These are phyloP conservation scores for Tachina fera DNA, from an alignment of 2,888 invertebrate species.

Conservation along the genomic window DNA sequence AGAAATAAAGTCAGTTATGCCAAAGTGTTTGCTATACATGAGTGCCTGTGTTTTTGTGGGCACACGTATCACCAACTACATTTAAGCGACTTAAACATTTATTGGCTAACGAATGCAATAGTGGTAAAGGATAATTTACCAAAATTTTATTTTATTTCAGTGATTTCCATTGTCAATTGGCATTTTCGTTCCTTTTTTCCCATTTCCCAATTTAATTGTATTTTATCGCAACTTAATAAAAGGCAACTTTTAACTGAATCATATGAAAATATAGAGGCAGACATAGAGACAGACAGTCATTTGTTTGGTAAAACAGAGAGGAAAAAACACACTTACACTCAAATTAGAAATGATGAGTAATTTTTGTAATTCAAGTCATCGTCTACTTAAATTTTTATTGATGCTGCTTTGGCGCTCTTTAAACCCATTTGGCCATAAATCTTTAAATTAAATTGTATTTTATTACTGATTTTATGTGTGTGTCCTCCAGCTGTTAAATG, in stretches of 20 bases:
- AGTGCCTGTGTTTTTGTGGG: not conserved
- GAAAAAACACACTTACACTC: not conserved
- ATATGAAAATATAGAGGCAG: not conserved
- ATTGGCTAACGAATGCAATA: constrained; percentile 42
- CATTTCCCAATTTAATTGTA: not conserved
- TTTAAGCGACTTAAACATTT: constrained; percentile 38
- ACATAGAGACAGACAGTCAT: constrained; percentile 18
- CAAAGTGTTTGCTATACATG: not conserved
- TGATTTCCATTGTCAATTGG: constrained; percentile 20
- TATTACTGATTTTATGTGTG: constrained; percentile 16
- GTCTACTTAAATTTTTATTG: constrained; percentile 47
- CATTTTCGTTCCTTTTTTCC: constrained; percentile 9
- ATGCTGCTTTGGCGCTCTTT: constrained; percentile 15
- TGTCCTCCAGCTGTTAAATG: constrained; percentile 27
- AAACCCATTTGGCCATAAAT: constrained; percentile 44
- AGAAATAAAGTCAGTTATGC: not conserved
- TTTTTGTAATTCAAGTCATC: constrained; percentile 64
- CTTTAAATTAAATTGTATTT: constrained; percentile 43
- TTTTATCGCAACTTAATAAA: constrained; percentile 16
- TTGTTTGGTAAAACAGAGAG: not conserved
- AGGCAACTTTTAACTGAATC: constrained; percentile 9
- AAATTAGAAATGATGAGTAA: constrained; percentile 8
- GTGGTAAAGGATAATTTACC: constrained; percentile 34
- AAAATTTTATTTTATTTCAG: constrained; percentile 41
- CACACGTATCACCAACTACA: not conserved